A percentile compares a stretch with the other conserved stretches of the same genome.
phyloP scores from a whole-genome alignment of 2,888 invertebrate species.

The Copidosoma aretas region DNA sequence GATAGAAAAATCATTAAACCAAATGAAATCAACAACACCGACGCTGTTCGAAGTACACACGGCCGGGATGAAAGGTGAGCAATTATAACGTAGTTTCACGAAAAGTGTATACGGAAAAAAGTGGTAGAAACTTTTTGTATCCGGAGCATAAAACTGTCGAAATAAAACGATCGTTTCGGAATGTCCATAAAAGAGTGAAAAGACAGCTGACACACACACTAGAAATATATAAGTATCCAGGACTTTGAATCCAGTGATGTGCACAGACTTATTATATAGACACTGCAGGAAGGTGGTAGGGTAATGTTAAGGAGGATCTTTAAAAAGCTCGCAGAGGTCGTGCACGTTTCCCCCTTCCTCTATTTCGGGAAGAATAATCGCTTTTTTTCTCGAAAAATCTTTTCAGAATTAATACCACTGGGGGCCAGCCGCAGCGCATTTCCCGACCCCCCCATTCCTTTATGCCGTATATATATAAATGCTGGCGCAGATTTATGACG shows the following conservation, averaged over 20 bases:
- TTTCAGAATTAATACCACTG: constrained; percentile 28
- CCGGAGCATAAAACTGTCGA: not conserved
- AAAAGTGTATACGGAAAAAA: too few species aligned
- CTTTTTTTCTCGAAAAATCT: constrained; percentile 43
- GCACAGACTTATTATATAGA: not conserved
- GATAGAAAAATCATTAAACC: too few species aligned
- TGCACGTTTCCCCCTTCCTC: not conserved
- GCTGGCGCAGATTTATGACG: constrained; percentile 58
- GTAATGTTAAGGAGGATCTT: constrained; percentile 16
- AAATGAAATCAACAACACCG: too few species aligned
- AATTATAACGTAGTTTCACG: too few species aligned
- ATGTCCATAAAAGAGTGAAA: constrained; percentile 27
- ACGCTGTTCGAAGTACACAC: too few species aligned
- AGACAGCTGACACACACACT: constrained; percentile 6
- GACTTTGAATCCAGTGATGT: not conserved
- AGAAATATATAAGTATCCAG: not conserved
- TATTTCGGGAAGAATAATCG: constrained; percentile 39
- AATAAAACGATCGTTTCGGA: constrained; percentile 24
- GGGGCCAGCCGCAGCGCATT: constrained; percentile 21
- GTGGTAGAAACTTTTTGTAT: too few species aligned
- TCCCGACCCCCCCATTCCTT: constrained; percentile 7
- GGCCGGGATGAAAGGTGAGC: too few species aligned
- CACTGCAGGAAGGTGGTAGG: not conserved
- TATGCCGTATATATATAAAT: not conserved
- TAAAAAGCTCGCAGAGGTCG: constrained; percentile 9